Conservation (phyloP, 2,113 vertebrate species). For the Chrysochloris asiatica region DNA sequence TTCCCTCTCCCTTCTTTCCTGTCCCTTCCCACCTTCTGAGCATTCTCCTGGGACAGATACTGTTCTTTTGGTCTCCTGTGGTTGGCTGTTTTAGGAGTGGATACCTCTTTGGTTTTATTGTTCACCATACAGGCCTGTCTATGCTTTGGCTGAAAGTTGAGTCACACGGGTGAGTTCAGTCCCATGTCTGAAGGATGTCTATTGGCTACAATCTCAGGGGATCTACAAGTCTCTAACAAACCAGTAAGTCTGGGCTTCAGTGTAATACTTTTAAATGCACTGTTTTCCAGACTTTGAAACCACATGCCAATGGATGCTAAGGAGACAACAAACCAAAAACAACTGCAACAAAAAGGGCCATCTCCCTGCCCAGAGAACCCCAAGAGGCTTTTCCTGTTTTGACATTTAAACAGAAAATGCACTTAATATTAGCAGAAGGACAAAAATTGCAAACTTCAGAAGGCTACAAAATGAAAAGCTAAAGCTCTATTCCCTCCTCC, state of each 20-base stretch:
- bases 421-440: neutral
- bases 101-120: too few species aligned
- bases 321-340: neutral
- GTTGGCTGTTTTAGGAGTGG: too few species aligned
- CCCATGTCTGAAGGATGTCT: too few species aligned
- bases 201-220: too few species aligned
- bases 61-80: too few species aligned
- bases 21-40: too few species aligned
- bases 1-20: neutral
- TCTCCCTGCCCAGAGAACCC: neutral
- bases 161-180: too few species aligned
- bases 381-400: neutral
- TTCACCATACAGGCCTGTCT: too few species aligned
- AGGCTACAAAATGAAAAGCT: accelerated
- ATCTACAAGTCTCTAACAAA: too few species aligned
- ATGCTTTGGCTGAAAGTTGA: too few species aligned
- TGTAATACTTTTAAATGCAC: neutral
- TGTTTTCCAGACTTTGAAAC: conserved; percentile 8
- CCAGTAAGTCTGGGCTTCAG: too few species aligned
- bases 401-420: conserved; percentile 59
- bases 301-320: neutral
- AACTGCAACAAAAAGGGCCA: neutral
- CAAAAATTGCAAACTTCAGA: neutral
- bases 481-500: accelerated
- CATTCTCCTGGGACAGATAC: too few species aligned